Conservation (phyloP, 2,888 invertebrate species). For the Eledone cirrhosa region DNA sequence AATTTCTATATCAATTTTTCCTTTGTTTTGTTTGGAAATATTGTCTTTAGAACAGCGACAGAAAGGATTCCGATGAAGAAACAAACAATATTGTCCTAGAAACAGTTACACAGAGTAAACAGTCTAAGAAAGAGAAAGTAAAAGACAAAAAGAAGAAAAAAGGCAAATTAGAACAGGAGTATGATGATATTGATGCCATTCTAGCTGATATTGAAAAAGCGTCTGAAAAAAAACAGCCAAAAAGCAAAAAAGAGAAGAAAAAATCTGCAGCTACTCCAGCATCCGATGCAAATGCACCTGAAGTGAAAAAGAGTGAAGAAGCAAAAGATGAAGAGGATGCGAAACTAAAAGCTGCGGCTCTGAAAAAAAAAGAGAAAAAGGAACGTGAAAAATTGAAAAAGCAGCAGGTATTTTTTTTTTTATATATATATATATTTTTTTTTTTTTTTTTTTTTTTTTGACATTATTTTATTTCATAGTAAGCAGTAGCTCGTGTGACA, state of each 20-base stretch:
- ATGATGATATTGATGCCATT: constrained; percentile 64
- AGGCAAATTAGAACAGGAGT: constrained; percentile 50
- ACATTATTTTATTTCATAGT: too few species aligned
- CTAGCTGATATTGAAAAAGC: constrained; percentile 61
- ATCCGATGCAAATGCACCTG: constrained; percentile 33
- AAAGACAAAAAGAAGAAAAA: constrained; percentile 54
- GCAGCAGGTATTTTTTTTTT: constrained; percentile 39
- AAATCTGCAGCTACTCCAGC: constrained; percentile 27
- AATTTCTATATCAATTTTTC: too few species aligned
- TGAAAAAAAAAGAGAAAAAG: constrained; percentile 71
- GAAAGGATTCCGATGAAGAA: constrained; percentile 36
- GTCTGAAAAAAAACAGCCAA: constrained; percentile 43
- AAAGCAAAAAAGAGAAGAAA: constrained; percentile 36
- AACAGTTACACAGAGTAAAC: constrained; percentile 27
- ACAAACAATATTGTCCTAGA: constrained; percentile 35
- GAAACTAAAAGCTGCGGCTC: constrained; percentile 64
- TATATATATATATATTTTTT: too few species aligned
- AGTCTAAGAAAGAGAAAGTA: constrained; percentile 39
- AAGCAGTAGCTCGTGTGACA: too few species aligned
- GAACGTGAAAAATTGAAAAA: constrained; percentile 50
- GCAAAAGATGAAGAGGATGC: constrained; percentile 45
- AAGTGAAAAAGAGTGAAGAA: constrained; percentile 46
- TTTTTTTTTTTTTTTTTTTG: too few species aligned
- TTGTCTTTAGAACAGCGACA: constrained; percentile 27
- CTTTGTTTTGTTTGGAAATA: too few species aligned